phyloP scores from a whole-genome alignment of 2,888 invertebrate genomes.

The Epinotia bilunana region DNA sequence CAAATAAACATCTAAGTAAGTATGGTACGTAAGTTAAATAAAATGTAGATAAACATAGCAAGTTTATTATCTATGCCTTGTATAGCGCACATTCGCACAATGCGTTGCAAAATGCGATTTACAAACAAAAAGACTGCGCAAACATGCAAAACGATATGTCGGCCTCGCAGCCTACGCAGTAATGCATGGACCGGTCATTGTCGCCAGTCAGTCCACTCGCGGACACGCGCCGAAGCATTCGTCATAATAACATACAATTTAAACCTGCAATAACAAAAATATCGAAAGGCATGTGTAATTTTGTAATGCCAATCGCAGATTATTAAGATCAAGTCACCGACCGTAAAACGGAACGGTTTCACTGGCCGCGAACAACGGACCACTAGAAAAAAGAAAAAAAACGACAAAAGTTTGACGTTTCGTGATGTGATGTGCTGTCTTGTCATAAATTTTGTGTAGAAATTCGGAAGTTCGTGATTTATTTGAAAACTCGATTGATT shows the following conservation, averaged over 20 bases:
- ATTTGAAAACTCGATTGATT: conserved; percentile 50
- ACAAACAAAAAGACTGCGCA: conserved; percentile 65
- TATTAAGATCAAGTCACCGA: conserved; percentile 52
- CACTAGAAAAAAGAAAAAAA: conserved; percentile 55
- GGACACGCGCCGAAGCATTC: conserved; percentile 41
- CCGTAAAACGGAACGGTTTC: conserved; percentile 76
- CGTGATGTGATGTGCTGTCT: conserved; percentile 60
- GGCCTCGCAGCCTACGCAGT: conserved; percentile 74
- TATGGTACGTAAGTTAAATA: conserved; percentile 30
- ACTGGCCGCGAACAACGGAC: conserved; percentile 63
- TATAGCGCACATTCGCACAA: conserved; percentile 68
- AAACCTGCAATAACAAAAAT: conserved; percentile 21
- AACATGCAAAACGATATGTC: conserved; percentile 63
- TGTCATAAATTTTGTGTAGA: conserved; percentile 65
- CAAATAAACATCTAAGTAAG: conserved; percentile 9
- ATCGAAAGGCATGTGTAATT: conserved; percentile 36
- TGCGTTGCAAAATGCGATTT: conserved; percentile 72
- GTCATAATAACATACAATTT: conserved; percentile 38
- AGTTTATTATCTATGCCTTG: conserved; percentile 44
- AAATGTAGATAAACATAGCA: conserved; percentile 36
- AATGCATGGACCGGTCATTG: conserved; percentile 71
- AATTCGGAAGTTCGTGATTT: conserved; percentile 52
- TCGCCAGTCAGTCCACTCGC: conserved; percentile 53
- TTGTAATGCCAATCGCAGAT: conserved; percentile 30
- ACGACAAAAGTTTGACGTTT: conserved; percentile 72